A percentile compares a stretch with the other conserved stretches of the same genome.
Conservation (phyloP, 2,113 vertebrate species). For the Rhea americana region DNA sequence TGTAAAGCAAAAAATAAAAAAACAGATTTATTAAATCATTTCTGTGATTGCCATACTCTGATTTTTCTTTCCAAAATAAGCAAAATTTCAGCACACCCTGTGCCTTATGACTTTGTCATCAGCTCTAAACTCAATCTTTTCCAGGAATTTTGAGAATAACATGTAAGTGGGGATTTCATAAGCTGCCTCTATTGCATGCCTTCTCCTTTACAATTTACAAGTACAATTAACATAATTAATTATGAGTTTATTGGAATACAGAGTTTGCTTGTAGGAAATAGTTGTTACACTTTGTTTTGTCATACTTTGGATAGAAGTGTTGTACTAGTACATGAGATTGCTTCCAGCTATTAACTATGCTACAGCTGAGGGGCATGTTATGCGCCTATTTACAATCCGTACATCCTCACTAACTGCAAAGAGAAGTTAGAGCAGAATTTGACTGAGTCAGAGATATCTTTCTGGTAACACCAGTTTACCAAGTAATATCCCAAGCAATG, state of each 20-base stretch:
- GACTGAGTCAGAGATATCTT: background rate
- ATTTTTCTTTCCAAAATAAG: background rate
- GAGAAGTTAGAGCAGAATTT: background rate
- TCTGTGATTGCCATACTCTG: background rate
- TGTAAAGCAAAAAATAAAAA: background rate
- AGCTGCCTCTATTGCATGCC: background rate
- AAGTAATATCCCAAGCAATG: background rate
- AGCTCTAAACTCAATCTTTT: background rate
- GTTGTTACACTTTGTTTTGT: background rate
- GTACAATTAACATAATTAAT: background rate
- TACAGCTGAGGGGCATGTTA: background rate
- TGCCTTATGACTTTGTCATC: background rate
- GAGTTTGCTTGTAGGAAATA: background rate
- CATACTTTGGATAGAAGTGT: background rate
- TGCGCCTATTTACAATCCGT: background rate
- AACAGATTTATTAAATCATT: background rate
- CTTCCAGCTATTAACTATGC: background rate
- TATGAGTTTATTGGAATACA: background rate
- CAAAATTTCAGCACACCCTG: background rate
- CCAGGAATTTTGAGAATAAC: background rate
- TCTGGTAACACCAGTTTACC: background rate
- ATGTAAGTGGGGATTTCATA: background rate
- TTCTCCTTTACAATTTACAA: constrained; percentile 10
- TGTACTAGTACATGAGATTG: background rate
- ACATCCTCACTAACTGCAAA: background rate